phyloP scores from a whole-genome alignment of 2,797 vertebrate genomes.

The Scleropages formosus region DNA sequence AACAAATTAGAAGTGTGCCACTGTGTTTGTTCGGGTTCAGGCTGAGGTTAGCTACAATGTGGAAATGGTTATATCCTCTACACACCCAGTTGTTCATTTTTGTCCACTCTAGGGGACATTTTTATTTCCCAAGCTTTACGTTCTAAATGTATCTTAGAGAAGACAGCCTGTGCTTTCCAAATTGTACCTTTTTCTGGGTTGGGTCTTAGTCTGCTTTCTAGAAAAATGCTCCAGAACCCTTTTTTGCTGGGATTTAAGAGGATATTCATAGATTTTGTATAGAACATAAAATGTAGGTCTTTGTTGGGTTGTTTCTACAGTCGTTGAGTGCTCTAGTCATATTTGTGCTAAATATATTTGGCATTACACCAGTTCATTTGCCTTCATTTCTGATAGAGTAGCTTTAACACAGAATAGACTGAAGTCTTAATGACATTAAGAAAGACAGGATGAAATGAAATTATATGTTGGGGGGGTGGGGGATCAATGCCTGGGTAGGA shows the following conservation, averaged over 20 bases:
- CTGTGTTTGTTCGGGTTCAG: neutral
- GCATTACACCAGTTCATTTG: neutral
- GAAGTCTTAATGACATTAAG: neutral
- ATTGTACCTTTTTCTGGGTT: too few relatives aligned
- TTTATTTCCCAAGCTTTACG: too few relatives aligned
- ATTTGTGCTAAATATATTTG: neutral
- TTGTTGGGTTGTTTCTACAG: neutral
- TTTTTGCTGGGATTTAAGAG: too few relatives aligned
- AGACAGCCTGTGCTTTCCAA: too few relatives aligned
- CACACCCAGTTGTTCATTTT: too few relatives aligned
- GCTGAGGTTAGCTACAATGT: neutral
- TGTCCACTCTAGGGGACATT: too few relatives aligned
- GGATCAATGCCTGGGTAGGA: neutral
- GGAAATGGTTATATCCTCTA: neutral
- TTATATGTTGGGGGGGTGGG: neutral
- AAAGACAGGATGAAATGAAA: neutral
- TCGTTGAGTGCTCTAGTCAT: neutral
- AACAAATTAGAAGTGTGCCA: slow-evolving; percentile 3
- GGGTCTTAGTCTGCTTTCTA: too few relatives aligned
- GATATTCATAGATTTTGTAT: neutral
- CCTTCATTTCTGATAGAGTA: neutral
- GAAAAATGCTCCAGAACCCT: too few relatives aligned
- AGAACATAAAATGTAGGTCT: neutral
- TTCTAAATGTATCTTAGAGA: too few relatives aligned
- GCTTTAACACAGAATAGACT: neutral